Conservation (phyloP, 2,888 invertebrate species). For the Drosophila subquinaria region DNA sequence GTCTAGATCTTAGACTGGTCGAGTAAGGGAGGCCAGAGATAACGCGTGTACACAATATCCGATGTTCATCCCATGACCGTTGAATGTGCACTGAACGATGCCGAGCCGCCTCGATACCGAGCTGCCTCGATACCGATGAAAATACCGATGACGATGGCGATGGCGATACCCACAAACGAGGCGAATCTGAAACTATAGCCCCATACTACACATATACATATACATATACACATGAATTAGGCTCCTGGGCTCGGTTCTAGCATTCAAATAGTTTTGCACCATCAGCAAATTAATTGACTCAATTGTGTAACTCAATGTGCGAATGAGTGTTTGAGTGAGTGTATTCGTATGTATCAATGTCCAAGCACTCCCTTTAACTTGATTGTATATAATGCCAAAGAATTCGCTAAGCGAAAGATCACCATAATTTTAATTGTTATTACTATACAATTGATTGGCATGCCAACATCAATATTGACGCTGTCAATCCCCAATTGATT, state of each 20-base stretch:
- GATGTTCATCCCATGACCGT: conserved; percentile 77
- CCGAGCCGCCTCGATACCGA: conserved; percentile 33
- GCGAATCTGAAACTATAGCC: conserved; percentile 1
- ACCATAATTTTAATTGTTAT: conserved; percentile 32
- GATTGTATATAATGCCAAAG: neutral
- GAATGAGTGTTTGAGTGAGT: neutral
- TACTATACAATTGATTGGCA: conserved; percentile 28
- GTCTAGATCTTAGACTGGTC: conserved; percentile 16
- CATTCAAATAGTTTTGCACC: conserved; percentile 70
- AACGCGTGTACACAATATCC: conserved; percentile 53
- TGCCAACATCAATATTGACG: conserved; percentile 6
- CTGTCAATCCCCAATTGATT: conserved; percentile 7
- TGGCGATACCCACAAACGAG: conserved; percentile 11
- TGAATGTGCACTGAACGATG: conserved; percentile 59
- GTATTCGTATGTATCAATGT: neutral
- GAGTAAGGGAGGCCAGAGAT: conserved; percentile 22
- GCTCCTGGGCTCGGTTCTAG: conserved; percentile 7
- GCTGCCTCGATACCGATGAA: conserved; percentile 14
- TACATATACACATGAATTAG: neutral
- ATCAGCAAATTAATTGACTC: conserved; percentile 74
- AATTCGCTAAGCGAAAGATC: conserved; percentile 31
- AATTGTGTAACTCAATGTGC: conserved; percentile 24
- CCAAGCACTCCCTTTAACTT: neutral
- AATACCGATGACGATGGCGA: conserved; percentile 28
- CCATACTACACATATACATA: neutral